A percentile compares a stretch with the other conserved stretches of the same genome.
phyloP scores from a whole-genome alignment of 2,797 vertebrate species.

The Xenopus petersii region DNA sequence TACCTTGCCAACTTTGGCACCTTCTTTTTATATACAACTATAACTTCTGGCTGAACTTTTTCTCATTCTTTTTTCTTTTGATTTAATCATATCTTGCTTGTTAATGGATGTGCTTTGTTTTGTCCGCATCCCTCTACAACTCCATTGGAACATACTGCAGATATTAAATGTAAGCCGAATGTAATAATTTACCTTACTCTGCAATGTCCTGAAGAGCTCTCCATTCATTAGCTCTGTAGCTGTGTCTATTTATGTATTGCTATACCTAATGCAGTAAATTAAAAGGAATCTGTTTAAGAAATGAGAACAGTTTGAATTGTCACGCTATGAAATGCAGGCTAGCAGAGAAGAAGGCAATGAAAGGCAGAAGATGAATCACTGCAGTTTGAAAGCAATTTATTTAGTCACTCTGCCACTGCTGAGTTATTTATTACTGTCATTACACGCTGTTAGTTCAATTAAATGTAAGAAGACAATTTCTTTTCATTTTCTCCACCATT shows the following conservation, averaged over 20 bases:
- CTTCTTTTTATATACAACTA: no score
- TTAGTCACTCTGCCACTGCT: conserved; percentile 73
- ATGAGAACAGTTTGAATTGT: conserved; percentile 49
- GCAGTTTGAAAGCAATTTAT: conserved; percentile 82
- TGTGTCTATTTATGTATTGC: conserved; percentile 55
- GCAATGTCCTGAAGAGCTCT: conserved; percentile 6
- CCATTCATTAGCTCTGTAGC: conserved; percentile 42
- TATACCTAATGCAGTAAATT: conserved; percentile 50
- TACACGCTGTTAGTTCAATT: conserved; percentile 79
- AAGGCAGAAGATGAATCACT: conserved; percentile 80
- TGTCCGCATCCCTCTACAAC: no score
- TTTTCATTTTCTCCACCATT: conserved; percentile 47
- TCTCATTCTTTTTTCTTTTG: no score
- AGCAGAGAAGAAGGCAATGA: conserved; percentile 70
- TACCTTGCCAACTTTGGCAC: no score
- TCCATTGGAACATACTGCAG: no score
- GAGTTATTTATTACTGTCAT: conserved; percentile 90
- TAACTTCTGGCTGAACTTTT: no score
- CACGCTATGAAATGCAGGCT: conserved; percentile 60
- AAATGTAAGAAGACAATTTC: conserved; percentile 70
- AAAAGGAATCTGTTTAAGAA: conserved; percentile 50
- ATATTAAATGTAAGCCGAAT: no score
- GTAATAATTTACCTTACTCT: conserved; percentile 1
- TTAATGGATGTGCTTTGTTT: no score
- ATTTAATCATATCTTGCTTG: no score